Conservation (phyloP, 2,113 vertebrate species). For the Hyperoodon ampullatus region DNA sequence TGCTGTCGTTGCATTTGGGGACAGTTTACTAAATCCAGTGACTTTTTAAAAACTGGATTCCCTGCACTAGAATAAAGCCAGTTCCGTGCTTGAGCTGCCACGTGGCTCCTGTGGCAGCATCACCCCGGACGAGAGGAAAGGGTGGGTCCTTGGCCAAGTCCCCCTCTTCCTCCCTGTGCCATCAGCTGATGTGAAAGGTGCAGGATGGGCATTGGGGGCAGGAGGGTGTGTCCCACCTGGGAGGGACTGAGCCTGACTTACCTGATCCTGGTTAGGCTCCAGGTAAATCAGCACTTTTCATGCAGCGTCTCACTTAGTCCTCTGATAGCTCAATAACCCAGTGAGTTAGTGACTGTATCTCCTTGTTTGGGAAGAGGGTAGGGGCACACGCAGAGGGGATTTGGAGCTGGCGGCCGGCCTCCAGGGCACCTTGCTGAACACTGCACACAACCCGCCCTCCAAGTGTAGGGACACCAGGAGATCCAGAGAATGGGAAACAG, state of each 20-base stretch:
- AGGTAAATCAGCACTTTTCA: background rate
- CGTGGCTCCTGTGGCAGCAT: accelerated
- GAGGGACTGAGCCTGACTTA: background rate
- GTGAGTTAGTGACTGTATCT: background rate
- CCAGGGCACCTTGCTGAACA: background rate
- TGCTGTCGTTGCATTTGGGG: background rate
- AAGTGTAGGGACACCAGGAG: background rate
- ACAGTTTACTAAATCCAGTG: background rate
- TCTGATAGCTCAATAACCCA: background rate
- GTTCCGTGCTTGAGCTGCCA: background rate
- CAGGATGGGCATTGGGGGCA: accelerated
- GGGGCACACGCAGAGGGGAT: background rate
- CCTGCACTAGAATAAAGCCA: background rate
- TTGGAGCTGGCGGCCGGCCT: background rate
- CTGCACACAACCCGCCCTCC: background rate
- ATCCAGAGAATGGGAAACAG: background rate
- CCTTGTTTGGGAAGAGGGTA: background rate
- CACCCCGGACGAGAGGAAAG: accelerated
- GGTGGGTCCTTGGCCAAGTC: background rate
- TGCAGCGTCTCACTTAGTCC: background rate
- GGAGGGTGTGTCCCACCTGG: background rate
- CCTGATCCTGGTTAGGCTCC: background rate
- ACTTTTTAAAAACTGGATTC: background rate
- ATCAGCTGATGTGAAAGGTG: background rate
- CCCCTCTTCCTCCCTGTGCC: background rate